Evolutionary conservation across 2,113 vertebrate genomes (phyloP).

Genomic region (Helogale parvula): DNA sequence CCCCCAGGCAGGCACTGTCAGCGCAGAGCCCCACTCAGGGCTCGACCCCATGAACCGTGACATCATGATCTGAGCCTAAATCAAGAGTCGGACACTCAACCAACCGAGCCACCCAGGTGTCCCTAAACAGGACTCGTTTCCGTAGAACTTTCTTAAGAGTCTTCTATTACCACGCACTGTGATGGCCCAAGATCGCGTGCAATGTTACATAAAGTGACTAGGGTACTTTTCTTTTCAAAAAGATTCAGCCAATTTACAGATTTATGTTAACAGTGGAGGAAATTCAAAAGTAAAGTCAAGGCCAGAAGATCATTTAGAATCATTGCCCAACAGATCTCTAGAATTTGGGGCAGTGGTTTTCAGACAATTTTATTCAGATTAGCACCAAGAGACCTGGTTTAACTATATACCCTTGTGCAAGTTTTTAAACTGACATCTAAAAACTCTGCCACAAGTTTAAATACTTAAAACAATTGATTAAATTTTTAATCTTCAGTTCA

Average conservation of each 20-base stretch:
- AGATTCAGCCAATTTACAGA: not conserved
- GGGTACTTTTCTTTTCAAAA: not conserved
- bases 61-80: too few species aligned
- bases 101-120: too few species aligned
- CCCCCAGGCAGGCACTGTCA: too few species aligned
- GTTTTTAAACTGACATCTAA: not conserved
- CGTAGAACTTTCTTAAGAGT: not conserved
- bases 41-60: too few species aligned
- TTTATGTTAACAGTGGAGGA: not conserved
- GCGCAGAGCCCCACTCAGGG: too few species aligned
- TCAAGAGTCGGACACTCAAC: too few species aligned
- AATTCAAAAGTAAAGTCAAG: not conserved
- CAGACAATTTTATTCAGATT: not conserved
- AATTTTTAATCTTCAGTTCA: not conserved
- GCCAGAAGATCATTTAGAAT: not conserved
- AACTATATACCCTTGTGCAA: not conserved
- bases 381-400: not conserved
- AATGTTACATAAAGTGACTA: not conserved
- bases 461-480: not conserved
- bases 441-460: not conserved
- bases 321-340: not conserved
- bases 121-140: not conserved
- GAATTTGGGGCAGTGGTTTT: not conserved
- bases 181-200: not conserved
- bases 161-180: not conserved